Evolutionary conservation across 2,888 invertebrate species (phyloP), one percentile per base, ranked within the genome.

Genomic region (Hirtodrosophila alboralis): DNA sequence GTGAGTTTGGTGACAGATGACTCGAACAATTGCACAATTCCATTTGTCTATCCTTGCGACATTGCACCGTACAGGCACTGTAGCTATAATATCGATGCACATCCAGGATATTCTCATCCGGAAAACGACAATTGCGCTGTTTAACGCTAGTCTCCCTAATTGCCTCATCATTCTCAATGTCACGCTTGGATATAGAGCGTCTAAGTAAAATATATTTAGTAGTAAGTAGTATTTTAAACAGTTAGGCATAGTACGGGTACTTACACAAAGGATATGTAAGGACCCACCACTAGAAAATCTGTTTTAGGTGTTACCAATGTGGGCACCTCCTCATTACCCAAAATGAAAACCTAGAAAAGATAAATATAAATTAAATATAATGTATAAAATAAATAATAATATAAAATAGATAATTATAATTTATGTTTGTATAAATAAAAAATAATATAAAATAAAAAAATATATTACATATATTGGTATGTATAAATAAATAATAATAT

Each of bases 41-140:
- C 14, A 93, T 73, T 79, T 95, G 94, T 0, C 93, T 93, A 59
- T 91, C 90, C 87, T 94, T 94, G 37, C 95, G 92, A 72, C 95
- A 95, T 53, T 94, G 93, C 0, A 95, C 93, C 0, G 93, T 93
- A 80, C 95, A 96, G 0, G 94, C 93, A 77, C 94, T 94, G 86
- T 94, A 95, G 36, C 95, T 95, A 85, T 95, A 95, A 57, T 92
- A 91, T 0, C 92, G 91, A 87, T 94, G 94, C 0, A 94, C 91
- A 18, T 93, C 91, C 7, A 93, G 90, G 34, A 85, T 87, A 47
- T 93, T 94, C 89, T 96, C 96, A 54, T 93, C 91, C 36, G 92
- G 91, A 85, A 95, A 95, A 7, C 94, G 93, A 79, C 96, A 96
- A 38, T 93, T 93, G 6, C 96, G 92, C 85, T 95, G 94, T 6